Base-by-base conservation (phyloP, 2,113 vertebrate genomes). In the Mugil cephalus region DNA sequence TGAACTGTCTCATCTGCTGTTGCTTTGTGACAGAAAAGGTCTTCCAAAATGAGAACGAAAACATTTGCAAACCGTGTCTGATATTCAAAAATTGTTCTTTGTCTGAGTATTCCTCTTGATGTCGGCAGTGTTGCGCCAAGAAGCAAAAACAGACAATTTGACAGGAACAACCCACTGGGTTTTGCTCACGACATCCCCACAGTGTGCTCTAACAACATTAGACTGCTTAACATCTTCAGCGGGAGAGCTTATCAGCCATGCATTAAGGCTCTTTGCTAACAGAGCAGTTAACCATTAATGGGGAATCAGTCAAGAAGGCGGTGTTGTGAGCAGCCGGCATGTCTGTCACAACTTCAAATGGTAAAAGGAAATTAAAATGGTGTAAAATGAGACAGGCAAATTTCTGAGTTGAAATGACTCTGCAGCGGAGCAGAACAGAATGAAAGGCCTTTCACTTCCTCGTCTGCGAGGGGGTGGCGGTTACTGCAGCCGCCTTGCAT, bases 171-270 rank as follows among this genome's bases (percentile, higher is more conserved):
- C 34, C 45, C 14, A 4, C 24, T 7, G 40, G 34, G 19, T 14
- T n/a, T 18, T 46, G 40, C 15, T 60, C 21, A 30, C 56, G 60
- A 48, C 12, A 60, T 70, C 63, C 65, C 56, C 7, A 40, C 24
- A 67, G 65, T 13, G 14, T 45, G 60, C 50, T 17, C 10, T 63
- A 68, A 59, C 69, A 51, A 53, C 54, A 58, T 69, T 58, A 69
- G 48, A 51, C 24, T 30, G 7, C 19, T 40, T 65, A 18, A 75
- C 52, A 30, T 68, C 18, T 52, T 36, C 58, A 30, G 64, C 5
- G 13, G 62, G 60, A 42, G 35, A 51, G 53, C 65, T 63, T 24
- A 81, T 71, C 60, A 62, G 53, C 60, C 67, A 34, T 69, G 46
- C 43, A 74, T 51, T 56, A 59, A 61, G 12, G 43, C n/a, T 40